phyloP scores from a whole-genome alignment of 2,113 vertebrate genomes.

The Trichechus manatus region DNA sequence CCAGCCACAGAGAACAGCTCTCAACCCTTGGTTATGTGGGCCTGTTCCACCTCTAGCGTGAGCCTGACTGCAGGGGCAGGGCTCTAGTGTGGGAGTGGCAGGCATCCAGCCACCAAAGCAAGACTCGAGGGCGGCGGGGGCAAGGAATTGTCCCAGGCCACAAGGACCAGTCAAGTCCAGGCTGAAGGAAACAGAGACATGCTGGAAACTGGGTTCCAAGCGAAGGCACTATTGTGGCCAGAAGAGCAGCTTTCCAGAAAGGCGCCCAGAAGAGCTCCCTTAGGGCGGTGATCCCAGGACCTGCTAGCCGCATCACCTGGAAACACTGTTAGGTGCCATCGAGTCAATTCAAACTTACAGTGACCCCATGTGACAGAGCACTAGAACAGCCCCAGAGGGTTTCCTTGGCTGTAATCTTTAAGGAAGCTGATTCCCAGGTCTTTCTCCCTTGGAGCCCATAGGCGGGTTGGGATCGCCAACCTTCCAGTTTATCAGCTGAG shows the following conservation, averaged over 20 bases:
- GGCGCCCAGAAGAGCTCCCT: background rate
- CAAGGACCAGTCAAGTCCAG: background rate
- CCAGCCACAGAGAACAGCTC: background rate
- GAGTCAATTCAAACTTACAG: background rate
- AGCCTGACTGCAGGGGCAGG: background rate
- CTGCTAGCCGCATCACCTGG: background rate
- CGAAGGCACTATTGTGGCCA: background rate
- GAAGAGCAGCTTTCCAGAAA: background rate
- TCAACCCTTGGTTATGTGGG: accelerated
- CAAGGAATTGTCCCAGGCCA: background rate
- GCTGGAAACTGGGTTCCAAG: background rate
- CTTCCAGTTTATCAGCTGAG: background rate
- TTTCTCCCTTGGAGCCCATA: background rate
- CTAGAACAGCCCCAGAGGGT: background rate
- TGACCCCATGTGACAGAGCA: background rate
- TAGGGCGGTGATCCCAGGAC: too few species aligned
- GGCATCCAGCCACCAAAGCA: too few species aligned
- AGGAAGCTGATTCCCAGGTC: background rate
- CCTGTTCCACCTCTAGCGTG: background rate
- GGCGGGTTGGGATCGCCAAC: background rate
- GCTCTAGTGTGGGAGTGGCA: background rate
- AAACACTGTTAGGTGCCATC: background rate
- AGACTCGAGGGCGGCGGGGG: background rate
- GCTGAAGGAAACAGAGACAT: background rate
- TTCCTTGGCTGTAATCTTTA: background rate